Conservation (phyloP, 2,113 vertebrate species). For the Phalacrocorax pelagicus region DNA sequence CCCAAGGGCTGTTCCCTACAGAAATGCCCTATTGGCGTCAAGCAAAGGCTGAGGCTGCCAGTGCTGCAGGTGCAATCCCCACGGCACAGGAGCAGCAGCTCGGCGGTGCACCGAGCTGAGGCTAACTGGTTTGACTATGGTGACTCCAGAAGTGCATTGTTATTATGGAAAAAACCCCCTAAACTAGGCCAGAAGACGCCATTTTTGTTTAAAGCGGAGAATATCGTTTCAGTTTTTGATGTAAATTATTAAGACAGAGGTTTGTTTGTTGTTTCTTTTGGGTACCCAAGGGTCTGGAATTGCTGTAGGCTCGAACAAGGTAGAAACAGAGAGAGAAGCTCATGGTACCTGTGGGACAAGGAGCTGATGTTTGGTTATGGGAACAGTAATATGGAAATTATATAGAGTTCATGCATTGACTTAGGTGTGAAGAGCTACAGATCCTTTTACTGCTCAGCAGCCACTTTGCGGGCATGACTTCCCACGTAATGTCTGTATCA, state of each 20-base stretch:
- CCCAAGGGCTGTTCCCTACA: neutral
- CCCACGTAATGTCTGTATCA: neutral
- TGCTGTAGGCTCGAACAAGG: neutral
- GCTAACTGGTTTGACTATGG: neutral
- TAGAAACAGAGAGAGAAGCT: neutral
- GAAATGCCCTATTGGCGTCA: neutral
- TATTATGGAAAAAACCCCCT: neutral
- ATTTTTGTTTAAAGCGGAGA: constrained; percentile 16
- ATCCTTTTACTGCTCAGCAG: neutral
- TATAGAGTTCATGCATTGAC: neutral
- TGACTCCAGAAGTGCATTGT: neutral
- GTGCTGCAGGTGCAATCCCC: neutral
- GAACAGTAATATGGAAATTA: neutral
- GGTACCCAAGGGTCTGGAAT: neutral
- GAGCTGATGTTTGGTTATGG: neutral
- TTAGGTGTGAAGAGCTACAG: neutral
- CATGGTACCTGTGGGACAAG: neutral
- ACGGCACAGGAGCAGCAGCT: neutral
- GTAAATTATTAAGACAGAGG: constrained; percentile 14
- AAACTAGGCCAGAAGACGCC: neutral
- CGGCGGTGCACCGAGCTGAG: neutral
- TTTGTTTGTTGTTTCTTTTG: constrained; percentile 7
- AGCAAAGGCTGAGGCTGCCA: neutral
- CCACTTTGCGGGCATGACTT: neutral
- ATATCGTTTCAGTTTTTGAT: neutral